Evolutionary conservation across 1,140 invertebrate species (phyloP).

Genomic region (Pissodes strobi): DNA sequence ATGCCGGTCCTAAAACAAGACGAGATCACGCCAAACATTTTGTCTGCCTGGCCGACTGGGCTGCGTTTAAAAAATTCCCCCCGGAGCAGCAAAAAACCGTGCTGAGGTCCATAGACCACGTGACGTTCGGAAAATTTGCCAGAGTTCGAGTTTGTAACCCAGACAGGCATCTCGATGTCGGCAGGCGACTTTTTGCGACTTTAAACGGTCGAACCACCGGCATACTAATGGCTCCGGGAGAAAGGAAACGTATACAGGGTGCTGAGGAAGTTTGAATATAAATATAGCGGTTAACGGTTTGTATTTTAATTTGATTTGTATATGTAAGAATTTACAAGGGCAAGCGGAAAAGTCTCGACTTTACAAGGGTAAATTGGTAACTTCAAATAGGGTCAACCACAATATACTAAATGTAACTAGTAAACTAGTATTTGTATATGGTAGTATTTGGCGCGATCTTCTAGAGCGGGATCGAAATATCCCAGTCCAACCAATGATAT

Average conservation of each 20-base stretch:
- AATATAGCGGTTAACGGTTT: conserved; percentile 5
- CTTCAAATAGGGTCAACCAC: too few species aligned
- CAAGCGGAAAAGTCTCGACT: too few species aligned
- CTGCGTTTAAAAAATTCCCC: conserved; percentile 28
- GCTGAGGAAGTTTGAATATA: conserved; percentile 24
- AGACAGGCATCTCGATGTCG: conserved; percentile 22
- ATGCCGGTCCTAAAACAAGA: conserved; percentile 35
- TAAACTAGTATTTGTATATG: too few species aligned
- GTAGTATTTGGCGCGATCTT: too few species aligned
- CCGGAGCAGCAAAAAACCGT: conserved; percentile 21
- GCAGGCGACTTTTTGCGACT: conserved; percentile 27
- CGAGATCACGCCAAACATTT: conserved; percentile 38
- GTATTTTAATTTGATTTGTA: not conserved
- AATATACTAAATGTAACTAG: too few species aligned
- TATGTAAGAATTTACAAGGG: too few species aligned
- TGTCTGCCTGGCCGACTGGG: conserved; percentile 11
- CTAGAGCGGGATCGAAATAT: too few species aligned
- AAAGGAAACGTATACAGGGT: conserved; percentile 24
- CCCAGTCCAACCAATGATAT: too few species aligned
- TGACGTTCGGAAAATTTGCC: conserved; percentile 34
- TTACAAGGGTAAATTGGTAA: too few species aligned
- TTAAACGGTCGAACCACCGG: conserved; percentile 34
- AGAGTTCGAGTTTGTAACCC: conserved; percentile 15
- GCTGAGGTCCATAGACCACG: conserved; percentile 41
- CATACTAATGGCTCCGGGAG: conserved; percentile 36